phyloP scores from a whole-genome alignment of 2,888 invertebrate species.

The Ceraclea dissimilis region DNA sequence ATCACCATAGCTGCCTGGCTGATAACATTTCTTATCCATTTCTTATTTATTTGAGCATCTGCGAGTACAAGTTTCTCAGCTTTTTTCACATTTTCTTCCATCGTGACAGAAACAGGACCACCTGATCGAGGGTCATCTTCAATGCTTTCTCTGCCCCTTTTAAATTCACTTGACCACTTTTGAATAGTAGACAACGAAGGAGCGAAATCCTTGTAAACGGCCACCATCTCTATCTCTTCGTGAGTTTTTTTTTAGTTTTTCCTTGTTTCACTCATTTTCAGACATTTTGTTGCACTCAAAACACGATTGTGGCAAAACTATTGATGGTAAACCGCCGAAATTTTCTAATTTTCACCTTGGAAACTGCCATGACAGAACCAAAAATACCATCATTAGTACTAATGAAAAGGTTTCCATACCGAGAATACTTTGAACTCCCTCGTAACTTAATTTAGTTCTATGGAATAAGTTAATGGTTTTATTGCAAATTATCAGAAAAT shows the following conservation, averaged over 20 bases:
- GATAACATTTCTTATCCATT: no score
- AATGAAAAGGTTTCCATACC: neutral
- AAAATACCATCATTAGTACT: neutral
- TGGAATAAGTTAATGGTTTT: no score
- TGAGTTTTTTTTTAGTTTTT: neutral
- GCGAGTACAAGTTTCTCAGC: neutral
- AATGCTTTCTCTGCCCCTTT: no score
- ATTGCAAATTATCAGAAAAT: no score
- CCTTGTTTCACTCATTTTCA: neutral
- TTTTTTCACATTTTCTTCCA: neutral
- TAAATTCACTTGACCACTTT: no score
- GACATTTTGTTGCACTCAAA: neutral
- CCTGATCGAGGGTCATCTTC: neutral
- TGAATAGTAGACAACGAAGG: no score
- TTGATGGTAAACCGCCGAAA: neutral
- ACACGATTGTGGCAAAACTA: no score
- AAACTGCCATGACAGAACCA: neutral
- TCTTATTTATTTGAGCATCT: neutral
- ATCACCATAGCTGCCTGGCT: no score
- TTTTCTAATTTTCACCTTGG: neutral
- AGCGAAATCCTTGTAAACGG: no score
- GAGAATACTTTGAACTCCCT: neutral
- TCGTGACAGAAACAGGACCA: neutral
- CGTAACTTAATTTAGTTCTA: no score
- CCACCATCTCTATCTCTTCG: no score